A percentile compares a stretch with the other conserved stretches of the same genome.
Conservation (phyloP, 2,888 invertebrate species). For the Pteria penguin region DNA sequence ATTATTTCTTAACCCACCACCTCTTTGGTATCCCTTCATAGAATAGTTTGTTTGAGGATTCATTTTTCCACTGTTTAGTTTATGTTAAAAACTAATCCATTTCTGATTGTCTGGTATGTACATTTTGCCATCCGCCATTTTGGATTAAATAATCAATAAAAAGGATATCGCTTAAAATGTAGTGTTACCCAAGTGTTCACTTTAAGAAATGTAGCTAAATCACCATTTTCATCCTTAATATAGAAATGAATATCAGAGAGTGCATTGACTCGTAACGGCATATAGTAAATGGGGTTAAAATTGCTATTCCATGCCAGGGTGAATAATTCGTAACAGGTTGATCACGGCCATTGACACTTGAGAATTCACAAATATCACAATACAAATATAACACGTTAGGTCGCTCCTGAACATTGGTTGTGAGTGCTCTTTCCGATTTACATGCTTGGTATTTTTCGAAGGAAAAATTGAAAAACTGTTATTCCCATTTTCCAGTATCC, state of each 20-base stretch:
- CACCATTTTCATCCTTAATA: background rate
- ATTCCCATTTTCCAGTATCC: slow-evolving; percentile 14
- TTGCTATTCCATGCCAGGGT: background rate
- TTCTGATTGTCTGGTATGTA: slow-evolving; percentile 8
- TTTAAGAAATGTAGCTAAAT: slow-evolving; percentile 16
- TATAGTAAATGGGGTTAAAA: background rate
- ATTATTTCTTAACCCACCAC: slow-evolving; percentile 1
- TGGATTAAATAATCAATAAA: slow-evolving; percentile 3
- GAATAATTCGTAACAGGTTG: background rate
- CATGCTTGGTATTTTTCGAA: background rate
- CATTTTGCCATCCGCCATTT: background rate
- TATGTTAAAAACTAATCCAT: slow-evolving; percentile 13
- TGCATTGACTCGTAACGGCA: background rate
- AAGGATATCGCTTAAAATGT: slow-evolving; percentile 27
- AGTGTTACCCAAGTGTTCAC: slow-evolving; percentile 7
- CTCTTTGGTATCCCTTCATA: slow-evolving; percentile 10
- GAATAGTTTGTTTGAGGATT: background rate
- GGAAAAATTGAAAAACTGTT: background rate
- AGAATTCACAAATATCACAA: slow-evolving; percentile 4
- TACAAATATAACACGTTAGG: background rate
- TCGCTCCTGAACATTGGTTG: background rate
- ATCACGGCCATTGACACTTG: background rate
- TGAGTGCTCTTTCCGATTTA: background rate
- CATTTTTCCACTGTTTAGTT: background rate
- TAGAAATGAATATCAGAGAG: slow-evolving; percentile 18